phyloP scores from a whole-genome alignment of 2,888 invertebrate genomes.

The Lycocerus yunnanus region DNA sequence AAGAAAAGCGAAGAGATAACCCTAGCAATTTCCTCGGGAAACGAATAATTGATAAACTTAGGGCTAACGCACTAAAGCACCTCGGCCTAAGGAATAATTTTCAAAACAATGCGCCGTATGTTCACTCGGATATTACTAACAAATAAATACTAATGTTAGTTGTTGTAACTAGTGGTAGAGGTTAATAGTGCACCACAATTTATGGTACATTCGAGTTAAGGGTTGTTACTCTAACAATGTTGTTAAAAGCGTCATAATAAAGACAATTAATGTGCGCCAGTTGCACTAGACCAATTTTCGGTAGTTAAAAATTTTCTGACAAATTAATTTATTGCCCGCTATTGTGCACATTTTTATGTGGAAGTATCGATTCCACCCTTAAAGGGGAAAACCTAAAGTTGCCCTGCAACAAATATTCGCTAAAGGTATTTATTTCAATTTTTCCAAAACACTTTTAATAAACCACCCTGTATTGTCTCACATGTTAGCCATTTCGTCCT shows the following conservation, averaged over 20 bases:
- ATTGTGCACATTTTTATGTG: neutral
- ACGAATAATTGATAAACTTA: constrained; percentile 47
- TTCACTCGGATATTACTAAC: constrained; percentile 32
- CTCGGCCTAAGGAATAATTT: constrained; percentile 29
- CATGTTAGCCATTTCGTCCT: too few species aligned
- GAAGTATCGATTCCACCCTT: neutral
- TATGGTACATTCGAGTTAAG: constrained; percentile 35
- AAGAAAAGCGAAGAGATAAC: constrained; percentile 47
- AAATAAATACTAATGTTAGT: constrained; percentile 39
- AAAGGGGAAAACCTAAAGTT: neutral
- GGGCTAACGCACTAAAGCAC: constrained; percentile 18
- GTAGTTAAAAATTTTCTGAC: neutral
- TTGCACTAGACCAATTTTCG: constrained; percentile 5
- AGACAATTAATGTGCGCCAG: constrained; percentile 19
- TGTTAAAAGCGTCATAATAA: constrained; percentile 35
- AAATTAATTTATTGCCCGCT: neutral
- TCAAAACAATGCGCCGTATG: constrained; percentile 20
- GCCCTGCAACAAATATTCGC: neutral
- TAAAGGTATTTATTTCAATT: neutral
- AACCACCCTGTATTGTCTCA: too few species aligned
- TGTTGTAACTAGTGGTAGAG: constrained; percentile 32
- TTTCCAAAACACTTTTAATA: too few species aligned
- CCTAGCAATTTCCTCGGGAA: constrained; percentile 46
- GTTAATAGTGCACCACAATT: constrained; percentile 39
- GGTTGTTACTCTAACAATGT: constrained; percentile 32